Base-by-base conservation (phyloP, 2,113 vertebrate genomes). In the Colinus virginianus region DNA sequence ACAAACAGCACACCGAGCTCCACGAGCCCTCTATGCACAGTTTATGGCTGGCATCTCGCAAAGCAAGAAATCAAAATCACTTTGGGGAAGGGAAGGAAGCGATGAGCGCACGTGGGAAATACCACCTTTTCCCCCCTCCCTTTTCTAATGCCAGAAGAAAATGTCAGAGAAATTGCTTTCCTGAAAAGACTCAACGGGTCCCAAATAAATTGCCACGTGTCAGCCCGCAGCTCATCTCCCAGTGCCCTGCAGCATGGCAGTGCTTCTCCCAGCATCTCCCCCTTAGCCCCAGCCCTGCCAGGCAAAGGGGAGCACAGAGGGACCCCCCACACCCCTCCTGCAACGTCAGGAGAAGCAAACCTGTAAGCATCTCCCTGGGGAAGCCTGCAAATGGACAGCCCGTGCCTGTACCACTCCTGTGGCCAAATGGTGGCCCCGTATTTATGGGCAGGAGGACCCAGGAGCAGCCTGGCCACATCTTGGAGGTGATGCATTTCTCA, bases 111-210 rank as follows among this genome's bases (percentile, higher is more conserved):
- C 1, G 4, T 36, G 58, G 77, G 69, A 88, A 75, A 93, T 16
- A 18, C 64, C 87, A 61, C 88, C 90, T 87, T 61, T 8, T 51
- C 36, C 64, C 66, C 40, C 40, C 66, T 12, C 40, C 40, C 34
- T 56, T 69, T 97, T 84, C 92, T 98, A 98, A 98, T 97, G 97
- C 95, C 98, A 98, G 71, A 87, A 96, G 96, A 97, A 97, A 97
- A 98, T 97, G 97, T 93, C 97, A 97, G 81, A 96, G 93, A 96
- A 97, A 98, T 96, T 77, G 71, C 92, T 97, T 96, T 92, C 93
- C 85, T 92, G 96, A 90, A 97, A 97, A 97, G 96, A 96, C 91
- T 87, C 88, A 58, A 58, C 88, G 88, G 93, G 97, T 97, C 97
- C 85, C 84, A 63, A 89, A 97, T 87, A 96, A 97, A 97, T 93